Evolutionary conservation across 2,888 invertebrate species (phyloP).

Genomic region (Meloe dianella): DNA sequence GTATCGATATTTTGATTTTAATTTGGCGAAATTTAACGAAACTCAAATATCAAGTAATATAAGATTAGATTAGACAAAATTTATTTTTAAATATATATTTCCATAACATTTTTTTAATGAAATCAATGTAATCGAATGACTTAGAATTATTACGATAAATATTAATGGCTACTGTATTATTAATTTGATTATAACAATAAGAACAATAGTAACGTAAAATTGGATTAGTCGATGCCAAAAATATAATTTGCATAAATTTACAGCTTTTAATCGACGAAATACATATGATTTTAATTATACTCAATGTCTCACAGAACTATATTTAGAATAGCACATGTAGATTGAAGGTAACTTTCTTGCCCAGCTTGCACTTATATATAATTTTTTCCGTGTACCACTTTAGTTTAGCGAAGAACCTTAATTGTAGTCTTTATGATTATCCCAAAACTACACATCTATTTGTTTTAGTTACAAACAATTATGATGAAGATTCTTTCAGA

Average conservation of each 20-base stretch:
- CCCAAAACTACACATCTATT: too few relatives aligned
- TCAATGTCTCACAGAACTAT: neutral
- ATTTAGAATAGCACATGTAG: too few relatives aligned
- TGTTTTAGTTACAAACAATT: too few relatives aligned
- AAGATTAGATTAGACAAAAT: neutral
- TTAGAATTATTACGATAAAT: neutral
- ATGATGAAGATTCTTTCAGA: too few relatives aligned
- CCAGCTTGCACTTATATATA: too few relatives aligned
- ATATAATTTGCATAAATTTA: neutral
- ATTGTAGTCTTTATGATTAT: too few relatives aligned
- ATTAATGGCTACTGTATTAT: neutral
- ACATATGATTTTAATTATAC: neutral
- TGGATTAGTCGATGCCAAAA: neutral
- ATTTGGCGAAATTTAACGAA: neutral
- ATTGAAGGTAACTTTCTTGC: too few relatives aligned
- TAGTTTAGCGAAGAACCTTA: too few relatives aligned
- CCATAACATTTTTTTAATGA: too few relatives aligned
- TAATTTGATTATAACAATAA: neutral
- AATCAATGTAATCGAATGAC: too few relatives aligned
- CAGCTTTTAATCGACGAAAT: neutral
- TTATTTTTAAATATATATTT: neutral
- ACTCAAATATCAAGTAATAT: neutral
- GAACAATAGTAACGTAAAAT: neutral
- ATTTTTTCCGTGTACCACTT: too few relatives aligned
- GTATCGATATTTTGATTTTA: neutral